Conservation (phyloP, 2,888 invertebrate species). For the Phaedon cochleariae region DNA sequence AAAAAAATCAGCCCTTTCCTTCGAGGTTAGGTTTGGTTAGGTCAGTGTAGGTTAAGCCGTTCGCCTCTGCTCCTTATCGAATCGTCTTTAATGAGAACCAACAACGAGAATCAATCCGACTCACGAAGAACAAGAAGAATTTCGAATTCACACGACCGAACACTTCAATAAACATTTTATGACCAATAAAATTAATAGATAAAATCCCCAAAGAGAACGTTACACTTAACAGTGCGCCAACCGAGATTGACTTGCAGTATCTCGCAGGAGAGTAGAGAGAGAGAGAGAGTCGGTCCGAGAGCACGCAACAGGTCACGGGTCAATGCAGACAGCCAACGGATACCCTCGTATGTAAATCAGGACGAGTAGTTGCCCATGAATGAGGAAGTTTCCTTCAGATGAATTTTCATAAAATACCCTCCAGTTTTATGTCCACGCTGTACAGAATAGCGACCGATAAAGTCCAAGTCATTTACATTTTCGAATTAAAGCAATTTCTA, state of each 20-base stretch:
- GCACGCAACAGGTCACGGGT: slow-evolving; percentile 34
- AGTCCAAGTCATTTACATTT: too few relatives aligned
- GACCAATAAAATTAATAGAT: slow-evolving; percentile 1
- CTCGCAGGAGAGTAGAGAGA: neutral
- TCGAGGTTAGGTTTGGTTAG: too few relatives aligned
- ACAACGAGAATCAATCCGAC: neutral
- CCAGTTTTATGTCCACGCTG: too few relatives aligned
- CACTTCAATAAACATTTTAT: neutral
- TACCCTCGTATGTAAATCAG: neutral
- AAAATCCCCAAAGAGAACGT: slow-evolving; percentile 2
- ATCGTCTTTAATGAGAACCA: neutral
- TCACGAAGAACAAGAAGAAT: slow-evolving; percentile 1
- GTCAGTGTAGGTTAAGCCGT: neutral
- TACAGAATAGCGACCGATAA: too few relatives aligned
- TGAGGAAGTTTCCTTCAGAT: too few relatives aligned
- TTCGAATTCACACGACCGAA: slow-evolving; percentile 1
- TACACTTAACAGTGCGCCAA: neutral
- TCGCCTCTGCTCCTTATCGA: neutral
- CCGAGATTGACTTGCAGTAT: neutral
- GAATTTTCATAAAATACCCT: too few relatives aligned
- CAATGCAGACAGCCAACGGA: neutral
- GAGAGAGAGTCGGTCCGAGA: slow-evolving; percentile 20
- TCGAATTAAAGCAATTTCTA: too few relatives aligned
- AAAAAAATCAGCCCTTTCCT: too few relatives aligned
- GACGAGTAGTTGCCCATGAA: neutral